Percentiles rank a stretch among this genome's conserved stretches.
These are phyloP conservation scores for Acarapis woodi DNA, from an alignment of 1,140 invertebrate genomes.

Conservation along the genomic window DNA sequence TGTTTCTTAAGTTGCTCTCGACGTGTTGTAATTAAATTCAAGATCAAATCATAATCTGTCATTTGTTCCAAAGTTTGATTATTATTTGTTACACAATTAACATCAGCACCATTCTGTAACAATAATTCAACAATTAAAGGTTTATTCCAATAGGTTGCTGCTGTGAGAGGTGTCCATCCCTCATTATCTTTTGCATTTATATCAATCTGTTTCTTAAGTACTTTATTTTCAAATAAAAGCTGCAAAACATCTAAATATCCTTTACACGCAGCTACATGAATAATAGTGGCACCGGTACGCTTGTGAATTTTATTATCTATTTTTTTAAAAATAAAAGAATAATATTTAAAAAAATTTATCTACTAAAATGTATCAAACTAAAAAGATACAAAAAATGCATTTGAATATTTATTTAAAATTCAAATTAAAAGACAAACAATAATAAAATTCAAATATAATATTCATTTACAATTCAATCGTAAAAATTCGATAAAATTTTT, in stretches of 20 bases:
- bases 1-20: neutral
- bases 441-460: too few species aligned
- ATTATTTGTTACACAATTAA: conserved; percentile 2
- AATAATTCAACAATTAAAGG: conserved; percentile 33
- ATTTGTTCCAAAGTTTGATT: neutral
- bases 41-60: conserved; percentile 3
- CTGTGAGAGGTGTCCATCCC: conserved; percentile 44
- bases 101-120: conserved; percentile 29
- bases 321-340: conserved; percentile 1
- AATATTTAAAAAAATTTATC: neutral
- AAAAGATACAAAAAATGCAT: neutral
- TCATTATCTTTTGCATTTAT: conserved; percentile 53
- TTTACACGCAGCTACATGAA: conserved; percentile 91
- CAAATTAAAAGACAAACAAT: too few species aligned
- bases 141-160: conserved; percentile 43
- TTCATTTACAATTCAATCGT: too few species aligned
- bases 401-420: too few species aligned
- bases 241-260: conserved; percentile 76
- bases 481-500: too few species aligned
- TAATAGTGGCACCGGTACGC: conserved; percentile 71
- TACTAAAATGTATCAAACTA: neutral
- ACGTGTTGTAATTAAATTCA: conserved; percentile 3
- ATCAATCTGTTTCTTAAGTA: conserved; percentile 1
- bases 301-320: conserved; percentile 22
- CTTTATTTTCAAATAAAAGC: conserved; percentile 13